Evolutionary conservation across 2,888 invertebrate genomes (phyloP).

Genomic region (Phytoseiulus persimilis): DNA sequence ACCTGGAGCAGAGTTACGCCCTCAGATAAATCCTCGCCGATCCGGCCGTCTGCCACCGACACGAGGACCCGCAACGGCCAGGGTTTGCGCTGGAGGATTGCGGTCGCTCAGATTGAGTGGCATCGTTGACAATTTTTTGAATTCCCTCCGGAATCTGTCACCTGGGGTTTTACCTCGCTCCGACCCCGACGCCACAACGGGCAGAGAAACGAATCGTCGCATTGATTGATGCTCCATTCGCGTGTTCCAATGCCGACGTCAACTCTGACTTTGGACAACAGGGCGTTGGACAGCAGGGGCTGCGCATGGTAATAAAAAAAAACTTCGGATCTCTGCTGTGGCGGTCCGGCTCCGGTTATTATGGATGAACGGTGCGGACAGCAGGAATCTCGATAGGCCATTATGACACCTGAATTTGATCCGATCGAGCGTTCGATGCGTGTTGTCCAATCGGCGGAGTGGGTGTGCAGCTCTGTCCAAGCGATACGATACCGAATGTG

Average conservation of each 20-base stretch:
- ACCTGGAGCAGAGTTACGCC: neutral
- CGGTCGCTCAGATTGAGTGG: neutral
- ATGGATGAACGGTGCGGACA: neutral
- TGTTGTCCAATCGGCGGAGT: neutral
- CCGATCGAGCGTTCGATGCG: neutral
- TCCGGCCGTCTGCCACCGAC: neutral
- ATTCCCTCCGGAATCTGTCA: neutral
- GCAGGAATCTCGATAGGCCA: neutral
- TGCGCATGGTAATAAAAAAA: neutral
- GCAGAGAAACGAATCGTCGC: neutral
- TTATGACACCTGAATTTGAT: neutral
- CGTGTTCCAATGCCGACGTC: neutral
- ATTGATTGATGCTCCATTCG: neutral
- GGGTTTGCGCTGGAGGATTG: neutral
- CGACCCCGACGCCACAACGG: neutral
- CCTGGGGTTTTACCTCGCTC: neutral
- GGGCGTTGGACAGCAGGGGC: neutral
- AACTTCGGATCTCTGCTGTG: neutral
- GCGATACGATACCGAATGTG: neutral
- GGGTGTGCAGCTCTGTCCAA: neutral
- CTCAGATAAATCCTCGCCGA: neutral
- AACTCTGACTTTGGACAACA: neutral
- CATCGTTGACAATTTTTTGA: neutral
- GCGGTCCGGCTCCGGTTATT: neutral
- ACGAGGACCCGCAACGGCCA: neutral